These are phyloP conservation scores for Epiblema foenella DNA, from an alignment of 2,888 invertebrate genomes.

Conservation along the genomic window DNA sequence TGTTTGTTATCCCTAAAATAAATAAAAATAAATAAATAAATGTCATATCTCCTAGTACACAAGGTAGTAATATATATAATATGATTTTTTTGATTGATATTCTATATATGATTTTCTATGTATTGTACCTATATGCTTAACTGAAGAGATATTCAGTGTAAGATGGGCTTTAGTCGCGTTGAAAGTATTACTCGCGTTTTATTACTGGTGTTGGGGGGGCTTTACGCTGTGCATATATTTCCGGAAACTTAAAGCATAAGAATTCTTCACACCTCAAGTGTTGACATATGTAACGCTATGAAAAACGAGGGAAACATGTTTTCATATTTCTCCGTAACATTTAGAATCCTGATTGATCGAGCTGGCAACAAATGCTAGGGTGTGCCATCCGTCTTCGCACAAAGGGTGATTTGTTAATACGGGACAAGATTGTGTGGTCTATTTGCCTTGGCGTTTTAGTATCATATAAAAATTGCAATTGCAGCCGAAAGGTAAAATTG, in stretches of 20 bases:
- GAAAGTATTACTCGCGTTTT: too few species aligned
- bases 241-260: not conserved
- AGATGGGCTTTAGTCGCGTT: too few species aligned
- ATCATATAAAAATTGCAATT: too few species aligned
- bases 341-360: conserved; percentile 25
- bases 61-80: too few species aligned
- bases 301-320: conserved; percentile 12
- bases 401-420: conserved; percentile 8
- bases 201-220: not conserved
- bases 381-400: conserved; percentile 2
- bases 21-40: too few species aligned
- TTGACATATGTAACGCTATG: not conserved
- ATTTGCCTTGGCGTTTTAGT: not conserved
- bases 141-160: too few species aligned
- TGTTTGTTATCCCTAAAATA: too few species aligned
- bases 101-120: too few species aligned
- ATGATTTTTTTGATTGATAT: too few species aligned
- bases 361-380: not conserved
- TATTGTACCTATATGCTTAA: too few species aligned
- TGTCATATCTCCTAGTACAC: too few species aligned
- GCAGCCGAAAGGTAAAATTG: too few species aligned
- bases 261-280: not conserved
- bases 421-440: not conserved
- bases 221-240: not conserved
- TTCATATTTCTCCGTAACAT: conserved; percentile 14